Percentiles rank a stretch among this genome's conserved stretches.
Evolutionary conservation across 2,797 vertebrate species (phyloP).

Genomic region (Amphiprion clarkii): DNA sequence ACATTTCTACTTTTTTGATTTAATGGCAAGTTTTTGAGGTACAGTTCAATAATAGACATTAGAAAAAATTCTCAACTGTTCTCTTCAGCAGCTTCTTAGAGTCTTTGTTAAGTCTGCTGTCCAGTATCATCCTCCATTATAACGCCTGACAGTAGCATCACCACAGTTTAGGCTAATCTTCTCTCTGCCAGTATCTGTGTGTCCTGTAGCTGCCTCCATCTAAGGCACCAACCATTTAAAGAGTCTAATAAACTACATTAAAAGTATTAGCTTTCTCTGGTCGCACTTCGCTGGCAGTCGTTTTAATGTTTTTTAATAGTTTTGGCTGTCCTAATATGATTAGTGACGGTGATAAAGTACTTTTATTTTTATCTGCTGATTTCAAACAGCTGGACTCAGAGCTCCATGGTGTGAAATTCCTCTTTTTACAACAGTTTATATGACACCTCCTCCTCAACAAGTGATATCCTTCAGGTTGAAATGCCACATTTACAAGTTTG

Average conservation of each 20-base stretch:
- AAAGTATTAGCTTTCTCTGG: neutral
- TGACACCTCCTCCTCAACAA: neutral
- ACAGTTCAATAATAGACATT: too few relatives aligned
- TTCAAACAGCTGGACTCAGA: neutral
- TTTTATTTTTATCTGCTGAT: neutral
- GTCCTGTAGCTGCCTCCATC: neutral
- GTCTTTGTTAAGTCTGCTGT: too few relatives aligned
- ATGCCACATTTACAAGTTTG: neutral
- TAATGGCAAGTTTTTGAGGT: too few relatives aligned
- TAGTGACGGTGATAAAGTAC: neutral
- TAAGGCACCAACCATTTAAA: neutral
- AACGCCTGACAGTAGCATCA: neutral
- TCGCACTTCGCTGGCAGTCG: neutral
- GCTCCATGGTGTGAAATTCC: neutral
- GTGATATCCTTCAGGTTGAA: neutral
- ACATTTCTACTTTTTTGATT: too few relatives aligned
- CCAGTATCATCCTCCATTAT: neutral
- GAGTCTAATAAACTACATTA: neutral
- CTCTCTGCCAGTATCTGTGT: neutral
- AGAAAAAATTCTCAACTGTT: too few relatives aligned
- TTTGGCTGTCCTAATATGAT: neutral
- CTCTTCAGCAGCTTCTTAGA: too few relatives aligned
- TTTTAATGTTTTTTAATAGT: neutral
- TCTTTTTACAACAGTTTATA: neutral
- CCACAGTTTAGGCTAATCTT: neutral